Percentiles rank a stretch among this genome's conserved stretches.
Conservation (phyloP, 2,888 invertebrate genomes). For the Exephanes ischioxanthus region DNA sequence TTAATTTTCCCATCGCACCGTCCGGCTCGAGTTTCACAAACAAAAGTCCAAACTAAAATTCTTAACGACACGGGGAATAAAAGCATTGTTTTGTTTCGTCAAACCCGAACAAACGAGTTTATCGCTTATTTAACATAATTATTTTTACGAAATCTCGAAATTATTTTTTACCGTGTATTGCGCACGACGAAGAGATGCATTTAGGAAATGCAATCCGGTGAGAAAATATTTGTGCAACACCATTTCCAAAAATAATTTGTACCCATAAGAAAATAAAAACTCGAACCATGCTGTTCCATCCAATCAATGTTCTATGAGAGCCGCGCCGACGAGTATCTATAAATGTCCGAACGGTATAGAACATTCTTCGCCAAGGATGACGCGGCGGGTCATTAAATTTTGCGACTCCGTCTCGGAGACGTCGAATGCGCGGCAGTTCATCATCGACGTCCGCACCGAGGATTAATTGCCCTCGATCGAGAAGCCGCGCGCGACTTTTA, state of each 20-base stretch:
- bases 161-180: background rate
- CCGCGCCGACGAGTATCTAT: constrained; percentile 24
- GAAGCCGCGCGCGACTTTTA: constrained; percentile 33
- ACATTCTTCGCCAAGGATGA: background rate
- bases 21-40: too few species aligned
- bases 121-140: too few species aligned
- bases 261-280: background rate
- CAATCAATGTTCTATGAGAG: constrained; percentile 57
- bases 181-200: background rate
- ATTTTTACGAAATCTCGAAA: too few species aligned
- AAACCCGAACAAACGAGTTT: too few species aligned
- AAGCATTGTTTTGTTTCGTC: too few species aligned
- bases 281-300: background rate
- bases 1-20: too few species aligned
- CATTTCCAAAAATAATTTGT: background rate
- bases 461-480: constrained; percentile 71
- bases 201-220: background rate
- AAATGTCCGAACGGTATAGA: background rate
- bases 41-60: too few species aligned
- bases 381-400: constrained; percentile 46
- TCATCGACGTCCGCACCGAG: constrained; percentile 67
- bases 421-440: constrained; percentile 50
- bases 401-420: background rate
- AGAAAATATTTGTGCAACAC: background rate
- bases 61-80: too few species aligned